These are phyloP conservation scores for Carettochelys insculpta DNA, from an alignment of 2,113 vertebrate species.

Conservation along the genomic window DNA sequence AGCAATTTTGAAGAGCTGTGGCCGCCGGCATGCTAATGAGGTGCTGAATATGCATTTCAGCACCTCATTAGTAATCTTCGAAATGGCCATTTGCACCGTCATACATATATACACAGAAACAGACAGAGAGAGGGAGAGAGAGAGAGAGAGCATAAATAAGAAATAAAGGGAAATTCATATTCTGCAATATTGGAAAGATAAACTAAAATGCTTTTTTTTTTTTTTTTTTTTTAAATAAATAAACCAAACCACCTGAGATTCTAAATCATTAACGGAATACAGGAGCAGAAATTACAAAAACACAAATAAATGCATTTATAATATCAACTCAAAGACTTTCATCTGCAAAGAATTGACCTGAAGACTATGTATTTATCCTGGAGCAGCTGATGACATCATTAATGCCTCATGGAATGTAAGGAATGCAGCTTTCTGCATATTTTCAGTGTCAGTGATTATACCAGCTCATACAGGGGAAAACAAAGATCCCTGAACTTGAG, in stretches of 20 bases:
- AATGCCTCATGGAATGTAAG: constrained; percentile 50
- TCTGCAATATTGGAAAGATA: not conserved
- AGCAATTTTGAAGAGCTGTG: no score
- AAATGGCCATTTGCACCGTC: no score
- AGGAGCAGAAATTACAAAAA: not conserved
- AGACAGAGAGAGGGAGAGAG: not conserved
- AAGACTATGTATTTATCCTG: not conserved
- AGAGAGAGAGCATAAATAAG: no score
- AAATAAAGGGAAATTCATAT: not conserved
- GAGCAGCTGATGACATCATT: constrained; percentile 1
- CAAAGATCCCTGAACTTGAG: not conserved
- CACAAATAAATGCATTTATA: not conserved
- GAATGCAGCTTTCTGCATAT: constrained; percentile 62
- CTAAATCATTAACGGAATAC: not conserved
- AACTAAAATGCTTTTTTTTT: not conserved
- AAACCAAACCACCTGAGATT: not conserved
- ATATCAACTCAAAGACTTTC: not conserved
- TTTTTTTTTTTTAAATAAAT: no score
- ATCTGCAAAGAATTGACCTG: constrained; percentile 44
- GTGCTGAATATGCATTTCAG: no score
- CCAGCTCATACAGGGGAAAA: constrained; percentile 38
- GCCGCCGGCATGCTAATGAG: no score
- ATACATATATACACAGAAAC: no score
- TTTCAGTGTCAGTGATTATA: not conserved
- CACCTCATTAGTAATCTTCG: no score